These are phyloP conservation scores for Spongilla lacustris DNA, from an alignment of 37 sponge, comb jelly and placozoan species.

Conservation along the genomic window DNA sequence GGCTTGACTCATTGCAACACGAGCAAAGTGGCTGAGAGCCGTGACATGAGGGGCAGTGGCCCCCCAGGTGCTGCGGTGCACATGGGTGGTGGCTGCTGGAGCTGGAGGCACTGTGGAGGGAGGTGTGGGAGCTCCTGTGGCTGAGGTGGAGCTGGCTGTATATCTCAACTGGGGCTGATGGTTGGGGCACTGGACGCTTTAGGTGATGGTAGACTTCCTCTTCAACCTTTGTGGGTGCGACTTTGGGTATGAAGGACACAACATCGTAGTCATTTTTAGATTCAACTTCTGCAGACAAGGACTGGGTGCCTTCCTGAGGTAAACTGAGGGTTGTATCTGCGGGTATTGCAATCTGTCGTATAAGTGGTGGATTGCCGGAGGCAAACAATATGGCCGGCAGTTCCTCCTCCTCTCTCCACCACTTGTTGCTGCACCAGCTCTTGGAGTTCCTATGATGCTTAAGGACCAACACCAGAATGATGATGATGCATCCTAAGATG, in stretches of 20 bases:
- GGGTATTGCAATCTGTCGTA: neutral
- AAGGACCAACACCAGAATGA: neutral
- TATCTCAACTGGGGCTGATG: neutral
- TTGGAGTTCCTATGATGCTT: neutral
- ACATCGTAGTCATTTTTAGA: neutral
- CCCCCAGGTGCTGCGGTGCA: neutral
- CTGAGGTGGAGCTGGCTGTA: neutral
- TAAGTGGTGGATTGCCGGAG: neutral
- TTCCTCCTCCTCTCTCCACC: neutral
- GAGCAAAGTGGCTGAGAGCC: too few relatives aligned
- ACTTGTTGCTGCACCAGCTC: neutral
- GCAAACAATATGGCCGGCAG: neutral
- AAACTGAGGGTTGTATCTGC: neutral
- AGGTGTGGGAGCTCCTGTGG: neutral
- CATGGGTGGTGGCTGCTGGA: neutral
- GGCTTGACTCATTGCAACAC: neutral
- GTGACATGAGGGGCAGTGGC: neutral
- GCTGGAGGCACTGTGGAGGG: neutral
- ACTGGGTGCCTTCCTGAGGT: too few relatives aligned
- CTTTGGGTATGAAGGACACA: neutral
- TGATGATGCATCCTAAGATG: neutral
- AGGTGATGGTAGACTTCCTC: neutral
- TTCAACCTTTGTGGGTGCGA: neutral
- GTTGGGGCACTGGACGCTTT: neutral
- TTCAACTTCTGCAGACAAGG: neutral